phyloP scores from a whole-genome alignment of 2,888 invertebrate species.

The Andrena hattorfiana region DNA sequence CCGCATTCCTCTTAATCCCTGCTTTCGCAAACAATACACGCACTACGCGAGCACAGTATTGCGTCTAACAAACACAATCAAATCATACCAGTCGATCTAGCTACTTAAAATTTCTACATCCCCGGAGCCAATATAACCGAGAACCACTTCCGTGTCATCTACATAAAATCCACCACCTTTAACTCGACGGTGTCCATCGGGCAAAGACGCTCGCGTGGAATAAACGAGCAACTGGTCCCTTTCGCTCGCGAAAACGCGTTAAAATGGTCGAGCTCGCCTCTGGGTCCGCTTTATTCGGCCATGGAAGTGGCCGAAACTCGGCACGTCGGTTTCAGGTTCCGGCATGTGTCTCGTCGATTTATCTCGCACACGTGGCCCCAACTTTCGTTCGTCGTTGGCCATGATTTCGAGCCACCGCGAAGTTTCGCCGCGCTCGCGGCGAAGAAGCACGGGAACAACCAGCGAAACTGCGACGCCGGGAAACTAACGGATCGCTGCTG shows the following conservation, averaged over 20 bases:
- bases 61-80: too few relatives aligned
- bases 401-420: conserved; percentile 42
- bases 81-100: too few relatives aligned
- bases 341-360: conserved; percentile 62
- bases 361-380: conserved; percentile 60
- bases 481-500: conserved; percentile 1
- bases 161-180: too few relatives aligned
- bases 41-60: too few relatives aligned
- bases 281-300: conserved; percentile 27
- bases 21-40: too few relatives aligned
- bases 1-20: too few relatives aligned
- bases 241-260: conserved; percentile 9
- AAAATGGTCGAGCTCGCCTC: conserved; percentile 14
- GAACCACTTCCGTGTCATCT: too few relatives aligned
- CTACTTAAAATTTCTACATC: too few relatives aligned
- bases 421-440: conserved; percentile 29
- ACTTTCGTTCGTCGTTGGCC: conserved; percentile 36
- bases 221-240: conserved; percentile 24
- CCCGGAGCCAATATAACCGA: too few relatives aligned
- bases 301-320: conserved; percentile 33
- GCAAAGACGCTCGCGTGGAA: neutral
- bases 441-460: conserved; percentile 33
- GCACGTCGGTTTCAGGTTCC: conserved; percentile 53
- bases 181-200: conserved; percentile 2
- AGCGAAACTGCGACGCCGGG: conserved; percentile 31